A percentile compares a stretch with the other conserved stretches of the same genome.
Evolutionary conservation across 1,140 invertebrate species (phyloP).

Genomic region (Drosophila pseudoobscura): DNA sequence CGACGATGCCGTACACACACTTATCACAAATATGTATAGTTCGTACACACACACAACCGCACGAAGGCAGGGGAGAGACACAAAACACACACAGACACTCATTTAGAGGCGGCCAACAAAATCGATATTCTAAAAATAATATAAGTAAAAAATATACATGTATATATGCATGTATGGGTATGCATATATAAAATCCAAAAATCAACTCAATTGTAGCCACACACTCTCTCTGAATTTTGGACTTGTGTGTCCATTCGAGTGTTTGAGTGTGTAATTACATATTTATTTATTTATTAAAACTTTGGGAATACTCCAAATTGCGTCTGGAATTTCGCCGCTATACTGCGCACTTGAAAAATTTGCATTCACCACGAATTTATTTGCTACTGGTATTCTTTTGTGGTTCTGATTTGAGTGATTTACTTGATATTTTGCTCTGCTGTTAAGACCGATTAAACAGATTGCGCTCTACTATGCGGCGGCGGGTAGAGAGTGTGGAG

Average conservation of each 20-base stretch:
- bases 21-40: slow-evolving; percentile 50
- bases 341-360: slow-evolving; percentile 73
- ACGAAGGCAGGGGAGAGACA: slow-evolving; percentile 39
- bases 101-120: slow-evolving; percentile 62
- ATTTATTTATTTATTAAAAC: slow-evolving; percentile 70
- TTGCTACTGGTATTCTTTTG: slow-evolving; percentile 15
- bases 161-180: slow-evolving; percentile 12
- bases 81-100: slow-evolving; percentile 22
- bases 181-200: slow-evolving; percentile 70
- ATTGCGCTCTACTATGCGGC: slow-evolving; percentile 33
- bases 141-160: slow-evolving; percentile 74
- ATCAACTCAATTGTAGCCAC: slow-evolving; percentile 69
- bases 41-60: slow-evolving; percentile 35
- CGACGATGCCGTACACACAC: slow-evolving; percentile 28
- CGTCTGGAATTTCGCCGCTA: slow-evolving; percentile 44
- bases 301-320: slow-evolving; percentile 41
- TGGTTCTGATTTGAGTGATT: slow-evolving; percentile 10
- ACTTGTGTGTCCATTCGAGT: slow-evolving; percentile 14
- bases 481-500: slow-evolving; percentile 5
- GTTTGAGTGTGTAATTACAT: slow-evolving; percentile 57
- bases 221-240: slow-evolving; percentile 1
- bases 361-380: slow-evolving; percentile 48
- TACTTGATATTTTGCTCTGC: slow-evolving; percentile 25
- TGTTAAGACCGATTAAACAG: slow-evolving; percentile 51
- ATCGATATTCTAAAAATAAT: slow-evolving; percentile 82